These are phyloP conservation scores for Drosophila kikkawai DNA, from an alignment of 1,140 invertebrate species.

Conservation along the genomic window DNA sequence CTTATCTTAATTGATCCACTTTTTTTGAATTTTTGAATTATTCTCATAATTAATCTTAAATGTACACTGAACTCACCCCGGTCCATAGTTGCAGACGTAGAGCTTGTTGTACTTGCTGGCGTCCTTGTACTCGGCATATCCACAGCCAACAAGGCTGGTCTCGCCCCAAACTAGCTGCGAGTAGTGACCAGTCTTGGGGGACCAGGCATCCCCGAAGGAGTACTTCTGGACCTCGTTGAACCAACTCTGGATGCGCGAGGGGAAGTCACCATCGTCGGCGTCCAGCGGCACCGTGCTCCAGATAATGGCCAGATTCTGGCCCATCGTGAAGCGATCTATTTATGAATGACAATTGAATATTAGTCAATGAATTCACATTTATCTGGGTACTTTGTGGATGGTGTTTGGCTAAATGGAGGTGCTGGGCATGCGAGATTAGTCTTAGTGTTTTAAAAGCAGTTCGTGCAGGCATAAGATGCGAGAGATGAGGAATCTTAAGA, in stretches of 20 bases:
- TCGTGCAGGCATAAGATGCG: slow-evolving; percentile 29
- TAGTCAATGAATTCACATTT: not conserved
- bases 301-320: slow-evolving; percentile 92
- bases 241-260: slow-evolving; percentile 91
- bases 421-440: slow-evolving; percentile 53
- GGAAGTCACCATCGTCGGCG: slow-evolving; percentile 90
- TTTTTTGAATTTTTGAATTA: not conserved
- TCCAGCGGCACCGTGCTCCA: slow-evolving; percentile 90
- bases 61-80: slow-evolving; percentile 87
- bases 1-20: slow-evolving; percentile 4
- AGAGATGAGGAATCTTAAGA: slow-evolving; percentile 28
- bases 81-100: slow-evolving; percentile 95
- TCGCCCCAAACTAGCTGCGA: slow-evolving; percentile 93
- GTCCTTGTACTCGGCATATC: slow-evolving; percentile 92
- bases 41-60: slow-evolving; percentile 3
- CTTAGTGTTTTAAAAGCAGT: slow-evolving; percentile 74
- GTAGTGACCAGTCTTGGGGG: slow-evolving; percentile 91
- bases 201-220: slow-evolving; percentile 88
- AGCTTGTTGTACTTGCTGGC: slow-evolving; percentile 91
- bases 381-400: not conserved
- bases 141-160: slow-evolving; percentile 92
- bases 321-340: slow-evolving; percentile 90
- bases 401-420: slow-evolving; percentile 7
- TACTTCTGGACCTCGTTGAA: slow-evolving; percentile 92
- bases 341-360: not conserved